These are phyloP conservation scores for Oligia strigilis DNA, from an alignment of 2,888 invertebrate genomes.

Conservation along the genomic window DNA sequence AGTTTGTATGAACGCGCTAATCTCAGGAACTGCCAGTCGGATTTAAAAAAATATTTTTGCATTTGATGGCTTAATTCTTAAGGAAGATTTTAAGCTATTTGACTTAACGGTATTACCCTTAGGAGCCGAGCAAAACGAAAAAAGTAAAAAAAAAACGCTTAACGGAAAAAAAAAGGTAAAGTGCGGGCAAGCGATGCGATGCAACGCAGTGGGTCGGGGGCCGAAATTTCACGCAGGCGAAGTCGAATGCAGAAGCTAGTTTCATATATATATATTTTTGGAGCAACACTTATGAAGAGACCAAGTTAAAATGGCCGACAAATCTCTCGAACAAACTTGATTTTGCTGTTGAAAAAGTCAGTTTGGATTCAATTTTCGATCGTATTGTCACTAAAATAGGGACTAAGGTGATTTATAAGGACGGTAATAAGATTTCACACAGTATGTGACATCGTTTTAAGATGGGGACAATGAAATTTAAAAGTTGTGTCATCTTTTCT, in stretches of 20 bases:
- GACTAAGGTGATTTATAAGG: background rate
- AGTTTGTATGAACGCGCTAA: background rate
- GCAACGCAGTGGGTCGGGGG: accelerated
- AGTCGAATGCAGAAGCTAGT: background rate
- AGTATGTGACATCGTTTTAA: conserved; percentile 22
- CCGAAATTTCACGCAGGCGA: too few species aligned
- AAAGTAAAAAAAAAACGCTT: too few species aligned
- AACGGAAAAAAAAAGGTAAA: background rate
- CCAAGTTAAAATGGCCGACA: conserved; percentile 20
- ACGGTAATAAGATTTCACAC: conserved; percentile 19
- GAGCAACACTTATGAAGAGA: background rate
- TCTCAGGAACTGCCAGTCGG: background rate
- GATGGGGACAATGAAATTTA: conserved; percentile 46
- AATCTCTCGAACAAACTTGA: conserved; percentile 24
- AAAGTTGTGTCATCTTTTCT: conserved; percentile 12
- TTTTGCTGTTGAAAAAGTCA: conserved; percentile 3
- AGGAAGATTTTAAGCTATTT: accelerated
- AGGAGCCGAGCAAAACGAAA: background rate
- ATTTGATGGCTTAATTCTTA: background rate
- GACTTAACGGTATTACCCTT: accelerated
- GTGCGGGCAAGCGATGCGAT: background rate
- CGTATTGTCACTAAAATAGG: background rate
- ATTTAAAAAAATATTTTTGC: background rate
- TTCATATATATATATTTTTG: background rate
- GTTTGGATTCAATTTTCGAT: conserved; percentile 16